Conservation (phyloP, 2,113 vertebrate genomes). For the Pipa parva region DNA sequence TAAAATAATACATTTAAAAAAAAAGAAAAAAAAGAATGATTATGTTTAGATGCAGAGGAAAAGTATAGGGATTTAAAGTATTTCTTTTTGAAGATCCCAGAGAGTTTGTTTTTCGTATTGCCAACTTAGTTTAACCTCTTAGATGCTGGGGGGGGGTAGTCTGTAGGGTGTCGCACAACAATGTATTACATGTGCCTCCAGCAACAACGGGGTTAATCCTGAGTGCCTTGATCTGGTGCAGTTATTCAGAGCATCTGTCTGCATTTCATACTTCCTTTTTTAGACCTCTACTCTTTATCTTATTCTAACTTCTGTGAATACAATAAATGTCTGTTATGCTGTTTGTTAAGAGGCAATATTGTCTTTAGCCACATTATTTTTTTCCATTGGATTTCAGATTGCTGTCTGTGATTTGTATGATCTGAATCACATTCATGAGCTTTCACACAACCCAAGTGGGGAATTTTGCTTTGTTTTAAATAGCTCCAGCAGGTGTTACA, state of each 20-base stretch:
- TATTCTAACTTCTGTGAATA: slow-evolving; percentile 46
- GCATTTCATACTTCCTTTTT: slow-evolving; percentile 55
- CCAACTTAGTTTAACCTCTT: slow-evolving; percentile 63
- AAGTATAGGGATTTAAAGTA: slow-evolving; percentile 23
- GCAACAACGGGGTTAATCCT: slow-evolving; percentile 57
- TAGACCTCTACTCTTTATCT: slow-evolving; percentile 21
- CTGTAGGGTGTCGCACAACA: neutral
- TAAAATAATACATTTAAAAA: too few relatives aligned
- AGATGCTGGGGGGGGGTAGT: slow-evolving; percentile 22
- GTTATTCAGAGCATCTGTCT: slow-evolving; percentile 59
- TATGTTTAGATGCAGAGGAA: neutral
- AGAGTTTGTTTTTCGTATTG: slow-evolving; percentile 54
- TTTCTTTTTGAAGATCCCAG: slow-evolving; percentile 7
- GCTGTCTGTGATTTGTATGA: slow-evolving; percentile 22
- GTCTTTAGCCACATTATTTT: slow-evolving; percentile 61
- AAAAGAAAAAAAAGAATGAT: too few relatives aligned
- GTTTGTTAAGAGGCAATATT: slow-evolving; percentile 54
- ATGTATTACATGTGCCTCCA: slow-evolving; percentile 13
- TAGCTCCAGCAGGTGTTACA: slow-evolving; percentile 25
- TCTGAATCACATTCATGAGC: neutral
- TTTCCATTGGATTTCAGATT: slow-evolving; percentile 12
- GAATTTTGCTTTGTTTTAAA: slow-evolving; percentile 1
- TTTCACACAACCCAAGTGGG: neutral
- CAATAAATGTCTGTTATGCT: slow-evolving; percentile 58
- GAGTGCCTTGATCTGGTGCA: slow-evolving; percentile 78